Evolutionary conservation across 2,113 vertebrate genomes (phyloP).

Genomic region (Phrynocephalus versicolor): DNA sequence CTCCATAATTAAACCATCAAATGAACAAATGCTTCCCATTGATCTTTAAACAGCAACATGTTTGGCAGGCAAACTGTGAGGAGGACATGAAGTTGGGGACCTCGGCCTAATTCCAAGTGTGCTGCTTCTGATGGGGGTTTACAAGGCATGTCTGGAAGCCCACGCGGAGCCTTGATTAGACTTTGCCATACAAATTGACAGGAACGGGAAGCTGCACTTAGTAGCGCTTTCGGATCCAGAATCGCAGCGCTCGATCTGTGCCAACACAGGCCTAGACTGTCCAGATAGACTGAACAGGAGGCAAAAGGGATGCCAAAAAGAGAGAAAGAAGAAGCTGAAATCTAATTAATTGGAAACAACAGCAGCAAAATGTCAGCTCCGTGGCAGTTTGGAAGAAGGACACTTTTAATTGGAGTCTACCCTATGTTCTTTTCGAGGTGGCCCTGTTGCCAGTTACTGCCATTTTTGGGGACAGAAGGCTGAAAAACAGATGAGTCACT

Average conservation of each 20-base stretch:
- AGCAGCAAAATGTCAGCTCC: constrained; percentile 57
- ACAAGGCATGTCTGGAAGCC: not conserved
- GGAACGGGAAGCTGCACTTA: constrained; percentile 75
- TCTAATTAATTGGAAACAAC: constrained; percentile 75
- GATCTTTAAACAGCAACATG: constrained; percentile 43
- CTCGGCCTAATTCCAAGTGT: constrained; percentile 63
- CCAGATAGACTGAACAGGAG: constrained; percentile 77
- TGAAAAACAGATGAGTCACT: not conserved
- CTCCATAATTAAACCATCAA: constrained; percentile 34
- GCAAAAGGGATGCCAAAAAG: constrained; percentile 70
- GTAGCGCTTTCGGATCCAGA: constrained; percentile 71
- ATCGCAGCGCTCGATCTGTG: constrained; percentile 68
- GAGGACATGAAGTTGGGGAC: constrained; percentile 61
- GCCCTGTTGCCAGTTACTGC: constrained; percentile 59
- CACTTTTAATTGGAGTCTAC: constrained; percentile 63
- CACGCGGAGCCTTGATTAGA: constrained; percentile 46
- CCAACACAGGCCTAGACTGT: constrained; percentile 69
- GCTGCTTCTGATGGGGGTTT: constrained; percentile 58
- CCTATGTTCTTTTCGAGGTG: constrained; percentile 64
- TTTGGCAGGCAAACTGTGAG: constrained; percentile 55
- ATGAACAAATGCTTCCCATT: constrained; percentile 56
- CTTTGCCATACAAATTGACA: constrained; percentile 63
- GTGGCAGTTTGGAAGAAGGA: constrained; percentile 64
- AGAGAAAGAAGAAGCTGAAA: constrained; percentile 54
- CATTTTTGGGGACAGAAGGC: constrained; percentile 6